Percentiles rank a stretch among this genome's conserved stretches.
These are phyloP conservation scores for Heliopora coerulea DNA, from an alignment of 92 coral and sea anemone species.

Conservation along the genomic window DNA sequence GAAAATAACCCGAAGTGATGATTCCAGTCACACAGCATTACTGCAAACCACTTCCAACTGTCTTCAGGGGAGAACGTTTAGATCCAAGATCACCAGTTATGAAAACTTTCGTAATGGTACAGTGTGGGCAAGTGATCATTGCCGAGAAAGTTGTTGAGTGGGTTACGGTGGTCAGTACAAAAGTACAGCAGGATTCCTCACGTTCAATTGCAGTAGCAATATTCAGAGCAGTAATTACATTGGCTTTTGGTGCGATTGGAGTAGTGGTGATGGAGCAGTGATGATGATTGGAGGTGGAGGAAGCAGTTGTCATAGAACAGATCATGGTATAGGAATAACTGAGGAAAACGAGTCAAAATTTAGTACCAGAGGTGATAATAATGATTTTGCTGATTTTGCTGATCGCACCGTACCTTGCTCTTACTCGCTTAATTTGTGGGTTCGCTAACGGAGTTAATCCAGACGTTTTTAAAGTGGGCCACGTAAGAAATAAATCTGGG, in stretches of 20 bases:
- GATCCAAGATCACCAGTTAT: slow-evolving; percentile 57
- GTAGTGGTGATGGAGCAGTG: slow-evolving; percentile 55
- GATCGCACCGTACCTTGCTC: too few relatives aligned
- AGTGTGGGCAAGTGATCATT: slow-evolving; percentile 41
- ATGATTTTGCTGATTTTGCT: slow-evolving; percentile 55
- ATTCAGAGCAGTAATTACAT: slow-evolving; percentile 32
- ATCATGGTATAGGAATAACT: slow-evolving; percentile 67
- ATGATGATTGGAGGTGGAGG: slow-evolving; percentile 69
- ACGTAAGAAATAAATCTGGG: too few relatives aligned
- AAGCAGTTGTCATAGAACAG: slow-evolving; percentile 43
- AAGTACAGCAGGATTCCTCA: slow-evolving; percentile 42
- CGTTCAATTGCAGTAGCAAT: slow-evolving; percentile 45
- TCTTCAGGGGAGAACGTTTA: slow-evolving; percentile 45
- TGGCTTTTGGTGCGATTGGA: too few relatives aligned
- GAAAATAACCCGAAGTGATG: slow-evolving; percentile 64
- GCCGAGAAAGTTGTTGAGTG: slow-evolving; percentile 54
- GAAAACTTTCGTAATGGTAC: slow-evolving; percentile 53
- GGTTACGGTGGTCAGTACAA: slow-evolving; percentile 49
- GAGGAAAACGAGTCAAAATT: slow-evolving; percentile 38
- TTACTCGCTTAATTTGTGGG: too few relatives aligned
- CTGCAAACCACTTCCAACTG: slow-evolving; percentile 51
- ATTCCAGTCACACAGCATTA: slow-evolving; percentile 48
- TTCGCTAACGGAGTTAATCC: too few relatives aligned
- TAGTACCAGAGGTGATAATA: neutral
- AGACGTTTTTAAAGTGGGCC: too few relatives aligned